Evolutionary conservation across 2,888 invertebrate species (phyloP), one percentile per base, ranked within the genome.

Genomic region (Ophion ventricosus): DNA sequence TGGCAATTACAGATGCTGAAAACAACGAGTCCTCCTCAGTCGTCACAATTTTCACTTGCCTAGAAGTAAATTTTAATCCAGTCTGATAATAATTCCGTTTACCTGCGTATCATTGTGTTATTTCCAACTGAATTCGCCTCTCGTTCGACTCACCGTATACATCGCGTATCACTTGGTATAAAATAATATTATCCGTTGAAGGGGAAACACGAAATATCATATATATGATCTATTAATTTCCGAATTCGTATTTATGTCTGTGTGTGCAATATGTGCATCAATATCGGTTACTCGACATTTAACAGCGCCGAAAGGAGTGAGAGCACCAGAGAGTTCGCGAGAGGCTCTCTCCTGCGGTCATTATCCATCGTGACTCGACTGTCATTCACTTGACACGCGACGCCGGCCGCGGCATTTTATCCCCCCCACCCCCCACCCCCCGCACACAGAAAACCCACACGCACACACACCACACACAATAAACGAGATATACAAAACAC

Each of bases 361-460:
- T 84, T 84, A 84, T 84, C 84, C 84, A 80, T 84, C 84, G 79
- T 82, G 84, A 84, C 84, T 82, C 84, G 79, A 82, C 84, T 82
- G 82, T 84, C 84, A 82, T 84, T 84, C 82, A 82, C 84, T 84
- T 84, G 84, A 84, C 84, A 84, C 84, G 84, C 84, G 84, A 82
- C 84, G 84, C 84, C 84, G 84, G 84, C 79, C 79, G 78, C 76
- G 63, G 72, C 67, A 82, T 84, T 84, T 84, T 84, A 79, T 82
- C 76, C 76, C 35, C 59, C 61, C 43, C 29, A 49, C 63, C 5
- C 25, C 0, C 26, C 2, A 23, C 1, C 20, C 3, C 43, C 14
- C 23, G 7, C 61, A 35, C 35, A 35, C 35, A 35, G 7, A 35
- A 5, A 5, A 35, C 0, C 0, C 35, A 35, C 35, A 35, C 35